phyloP scores from a whole-genome alignment of 2,113 vertebrate species.

The Tychaedon coryphoeus region DNA sequence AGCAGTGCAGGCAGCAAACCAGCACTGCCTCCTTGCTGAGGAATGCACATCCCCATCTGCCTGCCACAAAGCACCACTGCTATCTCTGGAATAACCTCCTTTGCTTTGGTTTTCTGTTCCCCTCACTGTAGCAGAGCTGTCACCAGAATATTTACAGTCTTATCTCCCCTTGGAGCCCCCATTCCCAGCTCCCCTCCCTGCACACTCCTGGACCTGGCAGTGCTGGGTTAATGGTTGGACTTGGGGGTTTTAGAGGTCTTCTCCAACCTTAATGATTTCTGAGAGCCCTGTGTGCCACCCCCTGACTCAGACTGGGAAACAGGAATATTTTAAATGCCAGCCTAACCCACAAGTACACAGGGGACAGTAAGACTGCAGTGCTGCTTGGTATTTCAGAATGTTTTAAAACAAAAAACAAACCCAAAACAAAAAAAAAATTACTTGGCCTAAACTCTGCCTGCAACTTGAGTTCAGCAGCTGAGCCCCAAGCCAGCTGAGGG shows the following conservation, averaged over 20 bases:
- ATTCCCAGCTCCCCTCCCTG: not conserved
- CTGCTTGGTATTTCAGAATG: not conserved
- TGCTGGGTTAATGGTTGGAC: not conserved
- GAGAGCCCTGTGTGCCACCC: rapidly evolving
- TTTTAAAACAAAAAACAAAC: not conserved
- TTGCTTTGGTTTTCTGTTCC: not conserved
- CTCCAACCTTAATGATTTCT: not conserved
- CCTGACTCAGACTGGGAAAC: not conserved
- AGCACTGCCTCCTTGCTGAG: not conserved
- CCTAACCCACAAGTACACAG: not conserved
- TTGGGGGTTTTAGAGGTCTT: not conserved
- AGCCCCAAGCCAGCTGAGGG: not conserved
- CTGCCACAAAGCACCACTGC: not conserved
- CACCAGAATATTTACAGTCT: too few relatives aligned
- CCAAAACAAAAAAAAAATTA: not conserved
- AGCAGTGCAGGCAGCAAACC: not conserved
- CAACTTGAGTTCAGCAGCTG: not conserved
- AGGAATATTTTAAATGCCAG: not conserved
- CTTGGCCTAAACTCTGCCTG: not conserved
- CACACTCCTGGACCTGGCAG: not conserved
- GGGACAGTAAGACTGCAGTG: not conserved
- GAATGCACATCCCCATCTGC: not conserved
- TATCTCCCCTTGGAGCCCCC: not conserved
- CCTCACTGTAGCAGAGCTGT: not conserved
- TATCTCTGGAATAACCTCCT: not conserved